phyloP scores from a whole-genome alignment of 2,797 vertebrate species.

The Enteromius viviparus region DNA sequence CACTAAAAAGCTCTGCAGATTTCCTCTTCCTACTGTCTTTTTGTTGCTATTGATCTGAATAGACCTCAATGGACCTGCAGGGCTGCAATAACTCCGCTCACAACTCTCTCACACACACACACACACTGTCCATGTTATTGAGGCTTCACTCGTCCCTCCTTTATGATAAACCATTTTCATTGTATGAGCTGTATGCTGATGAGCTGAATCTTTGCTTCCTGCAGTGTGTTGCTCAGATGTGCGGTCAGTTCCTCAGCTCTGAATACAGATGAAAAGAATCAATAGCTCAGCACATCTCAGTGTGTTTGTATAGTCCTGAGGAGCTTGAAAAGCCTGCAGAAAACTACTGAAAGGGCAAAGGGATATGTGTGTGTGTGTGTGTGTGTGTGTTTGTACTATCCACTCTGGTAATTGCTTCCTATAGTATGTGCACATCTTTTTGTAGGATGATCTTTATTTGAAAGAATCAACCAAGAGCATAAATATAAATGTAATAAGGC shows the following conservation, averaged over 20 bases:
- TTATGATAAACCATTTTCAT: slow-evolving; percentile 40
- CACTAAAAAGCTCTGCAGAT: background rate
- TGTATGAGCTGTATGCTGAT: slow-evolving; percentile 58
- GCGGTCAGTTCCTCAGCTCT: slow-evolving; percentile 27
- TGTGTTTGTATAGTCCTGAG: slow-evolving; percentile 27
- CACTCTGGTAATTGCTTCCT: slow-evolving; percentile 32
- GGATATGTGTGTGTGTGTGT: background rate
- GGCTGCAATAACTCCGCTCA: slow-evolving; percentile 32
- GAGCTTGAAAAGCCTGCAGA: slow-evolving; percentile 24
- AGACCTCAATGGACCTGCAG: slow-evolving; percentile 37
- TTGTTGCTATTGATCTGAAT: slow-evolving; percentile 46
- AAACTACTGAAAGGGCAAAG: slow-evolving; percentile 27
- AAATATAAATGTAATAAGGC: slow-evolving; percentile 3
- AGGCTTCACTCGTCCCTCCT: slow-evolving; percentile 23
- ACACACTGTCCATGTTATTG: slow-evolving; percentile 43
- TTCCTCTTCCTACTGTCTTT: slow-evolving; percentile 11
- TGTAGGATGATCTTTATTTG: background rate
- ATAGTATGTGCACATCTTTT: background rate
- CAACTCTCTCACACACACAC: background rate
- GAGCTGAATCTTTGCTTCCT: slow-evolving; percentile 44
- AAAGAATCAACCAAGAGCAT: slow-evolving; percentile 4
- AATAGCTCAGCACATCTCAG: slow-evolving; percentile 32
- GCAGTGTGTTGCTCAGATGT: slow-evolving; percentile 27
- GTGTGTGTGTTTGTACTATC: background rate
- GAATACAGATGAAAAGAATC: slow-evolving; percentile 47